Base-by-base conservation (phyloP, 2,113 vertebrate genomes). In the Oreocharis arfaki region DNA sequence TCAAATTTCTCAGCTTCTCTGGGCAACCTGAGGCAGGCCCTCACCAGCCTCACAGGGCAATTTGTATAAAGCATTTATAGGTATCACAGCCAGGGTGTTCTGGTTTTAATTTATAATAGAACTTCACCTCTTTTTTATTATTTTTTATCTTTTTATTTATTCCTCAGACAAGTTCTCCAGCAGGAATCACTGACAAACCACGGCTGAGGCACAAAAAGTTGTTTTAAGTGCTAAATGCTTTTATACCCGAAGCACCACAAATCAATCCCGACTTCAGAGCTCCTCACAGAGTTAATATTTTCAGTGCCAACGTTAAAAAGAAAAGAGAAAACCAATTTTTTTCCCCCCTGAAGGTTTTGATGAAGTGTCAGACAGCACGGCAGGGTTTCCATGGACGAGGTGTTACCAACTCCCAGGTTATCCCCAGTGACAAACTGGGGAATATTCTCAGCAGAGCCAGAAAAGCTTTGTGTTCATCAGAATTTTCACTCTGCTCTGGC, bases 1-100 rank as follows among this genome's bases (percentile, higher is more conserved):
- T 68, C 28, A 11, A 69, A 46, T 77, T 42, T 16, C 42, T 52
- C 39, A 55, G 30, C 22, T 74, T n/a, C 69, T 35, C 59, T 28
- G 41, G 33, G 41, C 27, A 39, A 5, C 18, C 26, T 23, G 28
- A 22, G 69, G n/a, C 81, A 84, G 33, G 47, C 49, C 35, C 39
- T 35, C 28, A 7, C 9, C 39, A 12, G 21, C n/a, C 41, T 15
- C 11, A 2, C 0, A 0, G 13, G 22, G 16, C 13, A 64, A 33
- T 11, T 65, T 16, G 12, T 8, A 9, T 0, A 47, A 70, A 16
- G 9, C 23, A 27, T 28, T 77, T 76, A 16, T 16, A 30, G 26
- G 11, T 37, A 44, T 18, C n/a, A 46, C 10, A 52, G 41, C 21
- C 39, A 26, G 15, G 15, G 3, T 39, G 13, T 23, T n/a, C 33